Evolutionary conservation across 2,113 vertebrate genomes (phyloP).

Genomic region (Colistium nudipinnis): DNA sequence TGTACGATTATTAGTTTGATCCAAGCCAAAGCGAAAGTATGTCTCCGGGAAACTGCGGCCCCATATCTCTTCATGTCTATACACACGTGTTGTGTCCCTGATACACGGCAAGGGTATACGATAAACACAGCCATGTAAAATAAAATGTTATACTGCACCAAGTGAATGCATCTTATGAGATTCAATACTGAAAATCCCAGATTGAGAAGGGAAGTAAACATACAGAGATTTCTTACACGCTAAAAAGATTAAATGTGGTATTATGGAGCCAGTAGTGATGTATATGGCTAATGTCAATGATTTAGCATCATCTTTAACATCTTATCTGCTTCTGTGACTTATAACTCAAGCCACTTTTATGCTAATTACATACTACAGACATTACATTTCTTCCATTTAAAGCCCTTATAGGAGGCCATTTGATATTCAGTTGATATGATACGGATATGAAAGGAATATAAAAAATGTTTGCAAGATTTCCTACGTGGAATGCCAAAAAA

Average conservation of each 20-base stretch:
- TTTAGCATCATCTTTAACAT: constrained; percentile 15
- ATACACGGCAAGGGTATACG: no score
- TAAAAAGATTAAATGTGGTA: background rate
- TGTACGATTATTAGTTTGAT: no score
- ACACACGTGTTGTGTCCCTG: no score
- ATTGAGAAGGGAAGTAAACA: no score
- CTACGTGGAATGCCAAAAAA: constrained; percentile 30
- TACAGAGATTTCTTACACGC: no score
- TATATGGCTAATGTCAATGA: constrained; percentile 40
- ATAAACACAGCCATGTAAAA: no score
- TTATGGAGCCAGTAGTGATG: constrained; percentile 21
- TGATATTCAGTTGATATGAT: constrained; percentile 19
- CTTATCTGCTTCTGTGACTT: constrained; percentile 31
- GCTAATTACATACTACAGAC: background rate
- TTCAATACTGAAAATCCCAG: no score
- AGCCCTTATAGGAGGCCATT: constrained; percentile 1
- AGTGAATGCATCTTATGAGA: no score
- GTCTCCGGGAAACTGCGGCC: no score
- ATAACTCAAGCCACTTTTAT: constrained; percentile 7
- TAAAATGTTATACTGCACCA: no score
- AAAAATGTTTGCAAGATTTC: constrained; percentile 15
- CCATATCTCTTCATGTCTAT: no score
- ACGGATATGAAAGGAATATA: constrained; percentile 1
- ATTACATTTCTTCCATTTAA: constrained; percentile 8
- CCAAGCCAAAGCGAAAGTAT: no score